Evolutionary conservation across 2,113 vertebrate species (phyloP).

Genomic region (Ibidorhyncha struthersii): DNA sequence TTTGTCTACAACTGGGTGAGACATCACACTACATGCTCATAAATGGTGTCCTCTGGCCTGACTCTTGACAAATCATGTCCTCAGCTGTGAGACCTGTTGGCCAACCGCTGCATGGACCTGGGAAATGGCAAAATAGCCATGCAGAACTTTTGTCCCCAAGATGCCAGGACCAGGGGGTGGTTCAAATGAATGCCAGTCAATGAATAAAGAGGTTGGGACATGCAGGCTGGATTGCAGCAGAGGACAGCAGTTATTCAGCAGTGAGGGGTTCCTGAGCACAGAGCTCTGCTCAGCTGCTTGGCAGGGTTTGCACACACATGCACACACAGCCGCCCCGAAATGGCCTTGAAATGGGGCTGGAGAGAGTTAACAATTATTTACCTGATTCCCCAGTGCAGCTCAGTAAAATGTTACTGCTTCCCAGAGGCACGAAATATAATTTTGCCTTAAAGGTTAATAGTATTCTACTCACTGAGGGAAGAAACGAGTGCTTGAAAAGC

Average conservation of each 20-base stretch:
- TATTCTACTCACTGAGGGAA: slow-evolving; percentile 46
- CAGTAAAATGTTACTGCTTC: slow-evolving; percentile 69
- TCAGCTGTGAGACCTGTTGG: neutral
- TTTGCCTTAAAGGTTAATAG: slow-evolving; percentile 76
- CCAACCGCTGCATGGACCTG: neutral
- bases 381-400: slow-evolving; percentile 18
- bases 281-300: neutral
- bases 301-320: neutral
- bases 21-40: neutral
- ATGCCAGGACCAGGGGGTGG: neutral
- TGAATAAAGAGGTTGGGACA: neutral
- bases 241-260: neutral
- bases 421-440: slow-evolving; percentile 68
- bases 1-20: neutral
- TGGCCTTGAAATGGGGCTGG: neutral
- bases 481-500: slow-evolving; percentile 26
- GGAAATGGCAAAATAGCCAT: neutral
- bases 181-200: neutral
- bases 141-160: neutral
- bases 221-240: neutral
- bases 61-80: neutral
- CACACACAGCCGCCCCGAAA: rapidly evolving
- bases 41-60: neutral
- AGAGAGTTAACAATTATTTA: slow-evolving; percentile 48
- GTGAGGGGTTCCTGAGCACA: neutral